These are phyloP conservation scores for Liopterus haemorrhoidalis DNA, from an alignment of 2,888 invertebrate genomes.

Conservation along the genomic window DNA sequence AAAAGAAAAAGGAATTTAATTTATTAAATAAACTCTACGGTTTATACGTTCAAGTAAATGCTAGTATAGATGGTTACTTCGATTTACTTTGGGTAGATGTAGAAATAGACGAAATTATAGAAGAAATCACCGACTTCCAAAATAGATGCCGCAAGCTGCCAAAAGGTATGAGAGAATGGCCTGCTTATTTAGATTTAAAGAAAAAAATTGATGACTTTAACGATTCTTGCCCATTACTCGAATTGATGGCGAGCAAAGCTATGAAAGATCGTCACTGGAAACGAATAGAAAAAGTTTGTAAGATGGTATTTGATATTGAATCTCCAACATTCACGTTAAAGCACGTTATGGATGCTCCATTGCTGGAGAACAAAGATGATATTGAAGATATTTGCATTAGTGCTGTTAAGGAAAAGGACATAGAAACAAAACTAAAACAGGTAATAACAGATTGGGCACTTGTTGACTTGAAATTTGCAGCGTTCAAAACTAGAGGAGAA, in stretches of 20 bases:
- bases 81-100: slow-evolving; percentile 80
- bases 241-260: slow-evolving; percentile 79
- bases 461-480: slow-evolving; percentile 63
- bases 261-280: slow-evolving; percentile 53
- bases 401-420: slow-evolving; percentile 85
- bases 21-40: slow-evolving; percentile 76
- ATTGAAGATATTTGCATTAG: slow-evolving; percentile 88
- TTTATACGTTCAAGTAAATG: slow-evolving; percentile 75
- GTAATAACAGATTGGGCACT: slow-evolving; percentile 74
- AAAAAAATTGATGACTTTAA: slow-evolving; percentile 88
- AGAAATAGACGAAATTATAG: slow-evolving; percentile 73
- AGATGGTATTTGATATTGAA: slow-evolving; percentile 69
- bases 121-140: slow-evolving; percentile 78
- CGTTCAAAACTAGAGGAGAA: slow-evolving; percentile 78
- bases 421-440: slow-evolving; percentile 80
- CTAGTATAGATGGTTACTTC: slow-evolving; percentile 79
- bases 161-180: slow-evolving; percentile 81
- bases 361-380: slow-evolving; percentile 76
- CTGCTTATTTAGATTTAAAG: slow-evolving; percentile 77
- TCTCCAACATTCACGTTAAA: slow-evolving; percentile 73
- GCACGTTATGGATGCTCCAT: slow-evolving; percentile 77
- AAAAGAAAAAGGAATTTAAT: slow-evolving; percentile 77
- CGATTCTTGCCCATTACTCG: slow-evolving; percentile 77
- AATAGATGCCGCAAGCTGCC: slow-evolving; percentile 78
- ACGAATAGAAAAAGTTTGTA: slow-evolving; percentile 53